A percentile compares a stretch with the other conserved stretches of the same genome.
phyloP scores from a whole-genome alignment of 2,888 invertebrate species.

The Cheilosia vulpina region DNA sequence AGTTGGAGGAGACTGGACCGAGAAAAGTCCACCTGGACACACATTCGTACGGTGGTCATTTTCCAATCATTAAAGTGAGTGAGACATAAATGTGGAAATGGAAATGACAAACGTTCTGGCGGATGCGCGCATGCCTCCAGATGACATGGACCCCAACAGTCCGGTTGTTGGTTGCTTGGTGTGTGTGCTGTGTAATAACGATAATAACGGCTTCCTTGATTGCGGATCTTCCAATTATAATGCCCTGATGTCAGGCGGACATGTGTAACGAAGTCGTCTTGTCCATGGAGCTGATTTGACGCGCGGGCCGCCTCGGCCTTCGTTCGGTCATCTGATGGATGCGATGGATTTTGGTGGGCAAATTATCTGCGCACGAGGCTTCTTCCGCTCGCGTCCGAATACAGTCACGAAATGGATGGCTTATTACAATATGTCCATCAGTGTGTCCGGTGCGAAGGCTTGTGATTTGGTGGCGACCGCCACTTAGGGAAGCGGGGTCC shows the following conservation, averaged over 20 bases:
- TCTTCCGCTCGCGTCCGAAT: slow-evolving; percentile 34
- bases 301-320: slow-evolving; percentile 4
- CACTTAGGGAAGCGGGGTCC: slow-evolving; percentile 3
- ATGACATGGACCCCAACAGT: slow-evolving; percentile 50
- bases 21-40: slow-evolving; percentile 58
- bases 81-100: slow-evolving; percentile 70
- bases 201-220: slow-evolving; percentile 60
- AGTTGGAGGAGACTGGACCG: neutral
- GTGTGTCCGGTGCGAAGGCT: slow-evolving; percentile 47
- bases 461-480: slow-evolving; percentile 33
- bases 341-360: slow-evolving; percentile 40
- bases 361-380: slow-evolving; percentile 42
- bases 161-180: neutral
- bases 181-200: slow-evolving; percentile 11
- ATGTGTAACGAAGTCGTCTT: slow-evolving; percentile 67
- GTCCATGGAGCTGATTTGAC: slow-evolving; percentile 49
- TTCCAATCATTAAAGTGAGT: slow-evolving; percentile 72
- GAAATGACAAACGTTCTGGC: slow-evolving; percentile 63
- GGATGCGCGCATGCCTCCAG: slow-evolving; percentile 17
- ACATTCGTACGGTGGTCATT: slow-evolving; percentile 58
- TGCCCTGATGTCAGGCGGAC: slow-evolving; percentile 24
- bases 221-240: slow-evolving; percentile 70
- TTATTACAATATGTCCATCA: slow-evolving; percentile 71
- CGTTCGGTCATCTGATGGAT: slow-evolving; percentile 23
- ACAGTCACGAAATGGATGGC: slow-evolving; percentile 64